phyloP scores from a whole-genome alignment of 2,797 vertebrate genomes.

The Sebastiscus albofasciatus region DNA sequence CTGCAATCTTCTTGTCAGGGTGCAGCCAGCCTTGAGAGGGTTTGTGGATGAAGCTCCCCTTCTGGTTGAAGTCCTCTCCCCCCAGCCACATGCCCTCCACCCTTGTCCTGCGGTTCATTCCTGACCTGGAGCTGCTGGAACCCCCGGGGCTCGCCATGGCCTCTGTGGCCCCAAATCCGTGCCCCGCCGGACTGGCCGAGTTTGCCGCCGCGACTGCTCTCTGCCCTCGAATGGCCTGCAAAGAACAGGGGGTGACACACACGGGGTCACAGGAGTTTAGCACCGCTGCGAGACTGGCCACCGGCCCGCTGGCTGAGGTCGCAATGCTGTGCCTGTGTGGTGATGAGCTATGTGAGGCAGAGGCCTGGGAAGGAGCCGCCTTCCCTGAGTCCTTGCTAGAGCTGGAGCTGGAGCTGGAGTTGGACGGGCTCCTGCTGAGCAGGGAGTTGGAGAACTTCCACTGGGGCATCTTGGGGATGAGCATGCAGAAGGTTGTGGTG shows the following conservation, averaged over 20 bases:
- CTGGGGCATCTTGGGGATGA: constrained; percentile 93
- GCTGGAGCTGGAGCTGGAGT: constrained; percentile 83
- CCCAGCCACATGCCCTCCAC: constrained; percentile 83
- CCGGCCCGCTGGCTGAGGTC: constrained; percentile 71
- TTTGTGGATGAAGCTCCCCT: constrained; percentile 93
- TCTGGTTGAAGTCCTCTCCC: constrained; percentile 89
- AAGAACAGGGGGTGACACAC: constrained; percentile 90
- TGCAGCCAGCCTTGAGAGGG: constrained; percentile 95
- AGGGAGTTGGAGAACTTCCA: constrained; percentile 94
- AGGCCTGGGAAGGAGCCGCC: constrained; percentile 62
- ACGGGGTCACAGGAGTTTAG: constrained; percentile 92
- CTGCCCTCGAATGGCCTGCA: constrained; percentile 87
- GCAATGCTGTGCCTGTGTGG: constrained; percentile 59
- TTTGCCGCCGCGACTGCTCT: constrained; percentile 65
- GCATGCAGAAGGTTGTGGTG: constrained; percentile 94
- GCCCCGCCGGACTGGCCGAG: constrained; percentile 63
- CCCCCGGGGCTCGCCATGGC: constrained; percentile 66
- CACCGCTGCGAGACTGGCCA: constrained; percentile 88
- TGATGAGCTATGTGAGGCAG: constrained; percentile 55
- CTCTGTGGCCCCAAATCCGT: constrained; percentile 69
- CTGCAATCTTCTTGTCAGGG: constrained; percentile 89
- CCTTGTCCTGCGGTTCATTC: constrained; percentile 81
- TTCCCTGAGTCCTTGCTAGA: constrained; percentile 87
- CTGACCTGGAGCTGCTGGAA: constrained; percentile 71
- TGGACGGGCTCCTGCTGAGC: constrained; percentile 90